Evolutionary conservation across 2,888 invertebrate species (phyloP), one percentile per base, ranked within the genome.

Genomic region (Zhengitettix transpicula): DNA sequence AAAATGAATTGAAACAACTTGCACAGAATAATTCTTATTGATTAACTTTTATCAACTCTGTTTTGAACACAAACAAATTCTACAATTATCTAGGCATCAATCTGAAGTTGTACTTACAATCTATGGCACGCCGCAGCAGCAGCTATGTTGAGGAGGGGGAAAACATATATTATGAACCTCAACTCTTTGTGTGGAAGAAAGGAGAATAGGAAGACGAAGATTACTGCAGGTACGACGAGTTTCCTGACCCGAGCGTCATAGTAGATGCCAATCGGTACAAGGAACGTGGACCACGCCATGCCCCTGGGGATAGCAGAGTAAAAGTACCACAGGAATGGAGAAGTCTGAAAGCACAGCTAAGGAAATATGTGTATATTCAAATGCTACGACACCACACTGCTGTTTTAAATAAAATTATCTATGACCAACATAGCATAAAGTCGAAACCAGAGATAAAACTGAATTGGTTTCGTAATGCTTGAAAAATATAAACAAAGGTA

Each of bases 321-420:
- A 72, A 97, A 96, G 74, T 99, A 99, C 99, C 99, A 99, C 1
- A 92, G 73, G 73, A 95, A 95, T 61, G 98, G 98, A 9, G 87
- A 88, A 54, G 90, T 91, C 91, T 93, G 73, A 66, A 62, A 52
- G 60, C 62, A 8, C 42, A 62, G 68, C 75, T 71, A 75, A 75
- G 71, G 69, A 70, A 67, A 63, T 56, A 59, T 58, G 28, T 28
- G 28, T 2, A 41, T n/a, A 41, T 10, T 40, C 41, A 9, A 8
- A n/a, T 44, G 10, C 15, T 44, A 40, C 15, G 7, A 54, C 1
- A 54, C 28, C 28, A 28, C 28, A 28, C 28, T 5, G 28, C 28
- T 28, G n/a, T n/a, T 28, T 2, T 28, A 28, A 28, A 28, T 7
- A 28, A 28, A 28, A 28, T n/a, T n/a, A n/a, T n/a, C n/a, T n/a